Base-by-base conservation (phyloP, 92 coral and sea anemone species). In the Paragorgia papillata region DNA sequence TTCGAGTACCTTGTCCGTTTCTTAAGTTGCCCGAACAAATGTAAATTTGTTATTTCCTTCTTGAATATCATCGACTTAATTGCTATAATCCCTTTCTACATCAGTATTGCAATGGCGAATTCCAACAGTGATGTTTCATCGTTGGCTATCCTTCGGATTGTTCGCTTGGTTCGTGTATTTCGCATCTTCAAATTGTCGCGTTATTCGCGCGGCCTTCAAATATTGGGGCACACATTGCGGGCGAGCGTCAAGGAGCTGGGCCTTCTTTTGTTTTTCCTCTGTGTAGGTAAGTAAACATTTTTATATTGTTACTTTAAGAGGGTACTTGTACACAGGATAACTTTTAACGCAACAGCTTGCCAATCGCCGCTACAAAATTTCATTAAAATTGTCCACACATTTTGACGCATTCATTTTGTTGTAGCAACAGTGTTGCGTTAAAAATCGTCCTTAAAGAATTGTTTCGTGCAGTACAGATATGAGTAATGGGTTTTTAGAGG, bases 161-260 rank as follows among this genome's bases (percentile, higher is more conserved):
- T 95, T 1, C 77, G 99, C 9, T 83, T 95, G 0, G 99, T 95
- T 25, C 80, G 99, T 15, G 99, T 95, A 0, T 95, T 95, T 61
- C 82, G 99, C 12, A 95, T 95, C 76, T 95, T 95, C 76, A 95
- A 95, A 66, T 88, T 95, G 13, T 95, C 99, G 21, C 97, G 99
- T 2, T 95, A 95, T 71, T 95, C 99, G 31, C 84, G 99, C 33
- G 99, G 99, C 0, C 86, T 95, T 1, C 99, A 95, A 79, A 95
- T 95, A 37, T 83, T 95, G 33, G 99, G 99, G 2, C 92, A 95
- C 77, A 95, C 99, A 41, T 88, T 95, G n/a, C 84, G 86, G 53
- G 99, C 99, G 53, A 95, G 99, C 57, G 85, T 95, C 40, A 79
- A 96, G 60, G 99, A 95, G 61, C 83, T 95, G 25, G 99, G 99